Evolutionary conservation across 2,113 vertebrate species (phyloP).

Genomic region (Ceyx melanurus): DNA sequence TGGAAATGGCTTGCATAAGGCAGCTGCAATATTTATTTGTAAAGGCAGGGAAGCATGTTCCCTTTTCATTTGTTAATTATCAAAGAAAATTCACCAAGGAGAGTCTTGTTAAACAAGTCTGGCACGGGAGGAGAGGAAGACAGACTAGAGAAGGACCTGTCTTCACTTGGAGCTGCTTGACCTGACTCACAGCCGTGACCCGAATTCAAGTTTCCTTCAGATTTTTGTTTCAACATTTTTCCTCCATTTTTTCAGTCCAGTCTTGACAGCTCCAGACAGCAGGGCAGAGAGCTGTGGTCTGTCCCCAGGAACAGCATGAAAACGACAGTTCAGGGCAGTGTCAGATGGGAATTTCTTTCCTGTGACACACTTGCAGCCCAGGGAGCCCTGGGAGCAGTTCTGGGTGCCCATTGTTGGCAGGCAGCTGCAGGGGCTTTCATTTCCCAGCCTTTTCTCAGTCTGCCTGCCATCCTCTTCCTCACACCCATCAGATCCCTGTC

Average conservation of each 20-base stretch:
- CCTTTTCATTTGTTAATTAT: conserved; percentile 8
- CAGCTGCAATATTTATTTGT: background rate
- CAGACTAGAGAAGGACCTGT: background rate
- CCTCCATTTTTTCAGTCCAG: background rate
- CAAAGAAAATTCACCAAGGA: background rate
- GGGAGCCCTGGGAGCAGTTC: background rate
- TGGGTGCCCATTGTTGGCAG: background rate
- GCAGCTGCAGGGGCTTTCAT: background rate
- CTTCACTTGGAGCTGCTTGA: background rate
- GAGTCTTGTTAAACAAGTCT: conserved; percentile 3
- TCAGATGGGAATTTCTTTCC: background rate
- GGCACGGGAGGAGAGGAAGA: background rate
- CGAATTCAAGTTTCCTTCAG: background rate
- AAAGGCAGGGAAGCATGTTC: background rate
- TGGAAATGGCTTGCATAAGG: background rate
- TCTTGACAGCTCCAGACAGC: background rate
- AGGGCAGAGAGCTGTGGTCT: background rate
- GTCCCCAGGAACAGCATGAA: background rate
- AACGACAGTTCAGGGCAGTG: rapidly evolving
- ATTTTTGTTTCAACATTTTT: background rate
- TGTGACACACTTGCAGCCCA: rapidly evolving
- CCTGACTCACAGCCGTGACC: background rate
- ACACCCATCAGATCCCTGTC: background rate
- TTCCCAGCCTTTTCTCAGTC: rapidly evolving
- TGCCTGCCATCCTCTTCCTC: background rate